phyloP scores from a whole-genome alignment of 2,797 vertebrate genomes.

The Anguilla obscura region DNA sequence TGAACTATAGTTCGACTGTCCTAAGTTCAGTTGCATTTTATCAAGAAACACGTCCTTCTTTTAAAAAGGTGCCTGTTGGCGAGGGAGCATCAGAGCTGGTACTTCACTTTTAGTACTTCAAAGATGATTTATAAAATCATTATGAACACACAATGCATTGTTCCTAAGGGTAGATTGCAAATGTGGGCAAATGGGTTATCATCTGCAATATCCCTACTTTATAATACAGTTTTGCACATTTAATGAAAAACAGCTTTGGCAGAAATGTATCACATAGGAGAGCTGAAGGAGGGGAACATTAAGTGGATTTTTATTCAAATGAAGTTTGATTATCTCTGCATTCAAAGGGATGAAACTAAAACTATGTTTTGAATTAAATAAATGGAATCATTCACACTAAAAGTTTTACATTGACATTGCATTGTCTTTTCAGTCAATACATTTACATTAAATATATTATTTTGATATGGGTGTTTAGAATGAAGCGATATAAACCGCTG shows the following conservation, averaged over 20 bases:
- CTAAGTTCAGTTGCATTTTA: neutral
- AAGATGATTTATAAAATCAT: neutral
- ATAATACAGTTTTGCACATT: neutral
- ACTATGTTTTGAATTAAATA: neutral
- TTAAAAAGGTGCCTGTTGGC: neutral
- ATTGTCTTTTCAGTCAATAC: neutral
- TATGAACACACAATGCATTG: neutral
- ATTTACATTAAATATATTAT: neutral
- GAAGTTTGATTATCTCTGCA: neutral
- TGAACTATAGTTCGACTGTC: too few relatives aligned
- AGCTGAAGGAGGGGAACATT: neutral
- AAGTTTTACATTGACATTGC: neutral
- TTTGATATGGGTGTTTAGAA: neutral
- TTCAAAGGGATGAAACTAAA: neutral
- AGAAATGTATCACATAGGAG: neutral
- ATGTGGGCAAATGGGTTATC: conserved; percentile 1
- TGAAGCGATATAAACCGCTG: neutral
- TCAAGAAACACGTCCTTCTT: neutral
- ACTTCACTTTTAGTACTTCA: neutral
- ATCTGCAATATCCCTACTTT: neutral
- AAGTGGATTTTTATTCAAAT: neutral
- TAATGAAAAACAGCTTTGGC: neutral
- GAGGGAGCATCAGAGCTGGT: neutral
- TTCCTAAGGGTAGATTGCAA: neutral
- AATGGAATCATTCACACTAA: neutral